Evolutionary conservation across 2,113 vertebrate species (phyloP), one percentile per base, ranked within the genome.

Genomic region (Vanacampus margaritifer): DNA sequence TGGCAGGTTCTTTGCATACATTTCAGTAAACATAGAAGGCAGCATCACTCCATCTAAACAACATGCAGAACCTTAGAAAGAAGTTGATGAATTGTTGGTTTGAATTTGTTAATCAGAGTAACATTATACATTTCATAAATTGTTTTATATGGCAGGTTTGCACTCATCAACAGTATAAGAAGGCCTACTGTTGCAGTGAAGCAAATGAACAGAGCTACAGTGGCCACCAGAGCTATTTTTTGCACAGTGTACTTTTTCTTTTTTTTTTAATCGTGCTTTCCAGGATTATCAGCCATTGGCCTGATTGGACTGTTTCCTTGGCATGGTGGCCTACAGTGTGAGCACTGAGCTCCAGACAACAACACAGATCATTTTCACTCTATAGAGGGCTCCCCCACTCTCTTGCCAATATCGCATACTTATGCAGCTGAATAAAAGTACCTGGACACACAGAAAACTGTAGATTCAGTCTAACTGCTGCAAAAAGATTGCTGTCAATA

Each of bases 241-340:
- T 32, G 28, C 28, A 32, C 28, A 43, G 65, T 64, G 41, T 46
- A 26, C n/a, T 53, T 54, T 48, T 2, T 4, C 4, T 32, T 36
- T 41, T 68, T 12, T 82, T 84, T 79, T 78, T 2, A 60, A 64
- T 70, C 1, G 19, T 35, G 19, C 9, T 43, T 87, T 86, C 88
- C 86, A 77, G 68, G 74, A 68, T 75, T 73, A 80, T 82, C 74
- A 76, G 78, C 48, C 66, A 63, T 78, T 78, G 87, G 80, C 80
- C 86, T 76, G 79, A 71, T 86, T 87, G 89, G 87, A 87, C 85
- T 54, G 11, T 37, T 11, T 75, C 76, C 43, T 79, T 77, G 74
- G 72, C 75, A 19, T 71, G 69, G 65, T 17, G 16, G 67, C 60
- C 67, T 50, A 54, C 75, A 45, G 63, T 71, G 75, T 81, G 77